Evolutionary conservation across 64 coral and sea anemone genomes (phyloP).

Genomic region (Hydrozoanthus tunicans): DNA sequence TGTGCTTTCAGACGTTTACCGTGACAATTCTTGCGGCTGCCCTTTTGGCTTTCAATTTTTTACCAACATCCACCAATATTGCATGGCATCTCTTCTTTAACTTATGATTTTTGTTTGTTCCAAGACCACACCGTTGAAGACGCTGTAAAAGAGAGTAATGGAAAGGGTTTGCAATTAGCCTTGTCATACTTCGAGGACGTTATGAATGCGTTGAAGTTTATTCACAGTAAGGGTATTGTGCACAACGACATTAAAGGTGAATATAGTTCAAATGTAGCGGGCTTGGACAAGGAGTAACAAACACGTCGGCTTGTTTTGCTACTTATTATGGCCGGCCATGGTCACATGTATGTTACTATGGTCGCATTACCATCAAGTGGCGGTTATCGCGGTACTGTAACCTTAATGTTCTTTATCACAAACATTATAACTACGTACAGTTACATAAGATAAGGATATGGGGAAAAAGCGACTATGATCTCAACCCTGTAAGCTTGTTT

Average conservation of each 20-base stretch:
- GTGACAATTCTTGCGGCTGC: no score
- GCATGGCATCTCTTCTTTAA: neutral
- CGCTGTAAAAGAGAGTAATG: neutral
- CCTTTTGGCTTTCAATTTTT: neutral
- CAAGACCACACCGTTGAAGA: neutral
- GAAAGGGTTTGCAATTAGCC: neutral
- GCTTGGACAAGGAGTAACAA: neutral
- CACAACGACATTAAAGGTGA: slow-evolving; percentile 66
- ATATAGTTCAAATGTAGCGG: neutral
- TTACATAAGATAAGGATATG: no score
- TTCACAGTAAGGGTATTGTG: slow-evolving; percentile 56
- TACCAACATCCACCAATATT: neutral
- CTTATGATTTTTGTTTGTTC: neutral
- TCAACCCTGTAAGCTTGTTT: no score
- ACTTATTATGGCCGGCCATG: neutral
- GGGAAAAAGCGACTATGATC: no score
- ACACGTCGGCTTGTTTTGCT: neutral
- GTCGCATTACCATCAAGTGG: no score
- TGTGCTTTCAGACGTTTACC: no score
- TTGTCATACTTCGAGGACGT: slow-evolving; percentile 22
- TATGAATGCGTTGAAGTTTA: slow-evolving; percentile 42
- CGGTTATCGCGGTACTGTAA: no score
- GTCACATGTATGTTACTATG: no score
- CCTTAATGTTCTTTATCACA: no score
- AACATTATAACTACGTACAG: no score